Conservation (phyloP, 2,797 vertebrate species). For the Ciconia nigra region DNA sequence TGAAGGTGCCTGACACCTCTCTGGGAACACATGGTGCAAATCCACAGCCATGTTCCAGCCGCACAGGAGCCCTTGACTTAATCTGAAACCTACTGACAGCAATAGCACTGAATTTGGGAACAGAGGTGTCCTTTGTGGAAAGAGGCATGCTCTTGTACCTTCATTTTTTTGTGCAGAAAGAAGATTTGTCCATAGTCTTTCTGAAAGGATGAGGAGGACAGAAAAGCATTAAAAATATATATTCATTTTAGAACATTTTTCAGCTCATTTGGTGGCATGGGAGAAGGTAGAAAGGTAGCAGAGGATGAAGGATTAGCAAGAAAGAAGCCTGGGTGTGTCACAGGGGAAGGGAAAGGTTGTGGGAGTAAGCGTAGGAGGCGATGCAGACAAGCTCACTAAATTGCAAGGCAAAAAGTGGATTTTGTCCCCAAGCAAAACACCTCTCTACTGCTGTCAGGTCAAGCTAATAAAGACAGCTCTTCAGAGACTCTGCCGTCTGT, state of each 20-base stretch:
- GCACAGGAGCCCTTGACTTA: background rate
- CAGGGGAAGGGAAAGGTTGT: constrained; percentile 6
- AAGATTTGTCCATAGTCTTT: background rate
- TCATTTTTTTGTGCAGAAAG: background rate
- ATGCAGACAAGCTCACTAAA: constrained; percentile 57
- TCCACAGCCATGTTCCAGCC: accelerated
- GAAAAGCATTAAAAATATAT: background rate
- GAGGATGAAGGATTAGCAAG: background rate
- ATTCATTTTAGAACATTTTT: background rate
- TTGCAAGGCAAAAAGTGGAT: constrained; percentile 33
- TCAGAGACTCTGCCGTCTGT: background rate
- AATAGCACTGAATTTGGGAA: background rate
- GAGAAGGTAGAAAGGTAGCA: background rate
- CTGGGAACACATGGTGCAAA: background rate
- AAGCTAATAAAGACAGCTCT: constrained; percentile 42
- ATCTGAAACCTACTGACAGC: background rate
- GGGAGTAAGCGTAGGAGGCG: constrained; percentile 45
- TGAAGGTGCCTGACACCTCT: background rate
- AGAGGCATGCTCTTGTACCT: background rate
- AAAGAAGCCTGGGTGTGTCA: constrained; percentile 19
- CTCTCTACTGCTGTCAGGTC: constrained; percentile 21
- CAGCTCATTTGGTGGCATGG: background rate
- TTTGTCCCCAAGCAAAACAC: constrained; percentile 66
- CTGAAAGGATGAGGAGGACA: background rate
- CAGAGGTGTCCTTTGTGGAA: background rate